phyloP scores from a whole-genome alignment of 2,888 invertebrate genomes.

The Sinohyriopsis cumingii region DNA sequence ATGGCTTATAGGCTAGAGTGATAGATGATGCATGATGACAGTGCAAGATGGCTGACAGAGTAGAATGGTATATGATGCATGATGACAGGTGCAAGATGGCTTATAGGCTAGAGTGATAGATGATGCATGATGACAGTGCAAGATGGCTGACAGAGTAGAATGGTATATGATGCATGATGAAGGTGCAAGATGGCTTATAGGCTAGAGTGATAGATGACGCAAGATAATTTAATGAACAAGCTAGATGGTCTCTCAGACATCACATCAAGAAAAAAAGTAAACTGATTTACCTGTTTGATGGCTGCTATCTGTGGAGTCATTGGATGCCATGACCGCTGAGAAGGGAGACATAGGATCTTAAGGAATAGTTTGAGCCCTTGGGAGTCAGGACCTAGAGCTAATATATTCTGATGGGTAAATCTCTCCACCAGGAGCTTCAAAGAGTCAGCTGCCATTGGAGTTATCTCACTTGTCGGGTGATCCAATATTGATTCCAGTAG shows the following conservation, averaged over 20 bases:
- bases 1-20: no score
- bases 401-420: slow-evolving; percentile 40
- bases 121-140: no score
- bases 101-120: no score
- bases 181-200: no score
- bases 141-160: no score
- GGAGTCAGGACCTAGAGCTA: slow-evolving; percentile 12
- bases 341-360: slow-evolving; percentile 9
- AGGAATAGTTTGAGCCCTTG: slow-evolving; percentile 27
- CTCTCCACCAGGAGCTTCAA: slow-evolving; percentile 41
- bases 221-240: no score
- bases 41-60: no score
- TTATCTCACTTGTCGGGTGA: slow-evolving; percentile 10
- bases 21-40: no score
- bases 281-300: slow-evolving; percentile 30
- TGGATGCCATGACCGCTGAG: neutral
- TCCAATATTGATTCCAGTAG: slow-evolving; percentile 34
- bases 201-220: no score
- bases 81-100: no score
- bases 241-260: neutral
- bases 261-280: neutral
- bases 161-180: no score
- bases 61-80: no score
- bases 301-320: slow-evolving; percentile 26
- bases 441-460: slow-evolving; percentile 20